Base-by-base conservation (phyloP, 2,888 invertebrate genomes). In the Crematogaster levior region DNA sequence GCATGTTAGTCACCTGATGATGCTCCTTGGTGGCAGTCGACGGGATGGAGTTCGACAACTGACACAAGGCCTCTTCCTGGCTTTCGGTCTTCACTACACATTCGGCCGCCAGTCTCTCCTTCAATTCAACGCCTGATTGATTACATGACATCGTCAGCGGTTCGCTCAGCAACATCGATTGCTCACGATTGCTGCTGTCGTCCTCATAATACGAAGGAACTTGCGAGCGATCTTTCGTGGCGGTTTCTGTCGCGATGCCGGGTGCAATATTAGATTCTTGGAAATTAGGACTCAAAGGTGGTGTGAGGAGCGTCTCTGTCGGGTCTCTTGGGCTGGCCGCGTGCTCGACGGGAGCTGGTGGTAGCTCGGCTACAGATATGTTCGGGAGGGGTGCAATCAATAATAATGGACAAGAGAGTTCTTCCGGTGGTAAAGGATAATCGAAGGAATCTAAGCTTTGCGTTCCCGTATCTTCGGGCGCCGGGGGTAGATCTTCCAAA, bases 1-100 rank as follows among this genome's bases (percentile, higher is more conserved):
- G 88, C 91, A 89, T 92, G 90, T 91, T 93, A 93, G 92, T 93
- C 93, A 93, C 93, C 93, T 93, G 93, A 88, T 92, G 91, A 86
- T 91, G 88, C 81, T 92, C 91, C 91, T 91, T 88, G 87, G 83
- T 77, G 84, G 85, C 85, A 82, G 86, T 81, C 79, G 85, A 82
- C 84, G 83, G 84, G 88, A 86, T 84, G 88, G 85, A 85, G 86
- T 90, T 89, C 84, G 86, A 85, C 87, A 88, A 90, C 75, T 88
- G 87, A 87, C 90, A 88, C 80, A 89, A 74, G 85, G 83, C 86
- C 82, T 83, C 89, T 83, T 90, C 88, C 86, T 89, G 88, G 85
- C 86, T 86, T 86, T 73, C 81, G 79, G 84, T 87, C 84, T 90
- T 89, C 86, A 87, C 84, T 74, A 82, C 84, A 81, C 90, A 87